Evolutionary conservation across 2,113 vertebrate species (phyloP).

Genomic region (Synchiropus splendidus): DNA sequence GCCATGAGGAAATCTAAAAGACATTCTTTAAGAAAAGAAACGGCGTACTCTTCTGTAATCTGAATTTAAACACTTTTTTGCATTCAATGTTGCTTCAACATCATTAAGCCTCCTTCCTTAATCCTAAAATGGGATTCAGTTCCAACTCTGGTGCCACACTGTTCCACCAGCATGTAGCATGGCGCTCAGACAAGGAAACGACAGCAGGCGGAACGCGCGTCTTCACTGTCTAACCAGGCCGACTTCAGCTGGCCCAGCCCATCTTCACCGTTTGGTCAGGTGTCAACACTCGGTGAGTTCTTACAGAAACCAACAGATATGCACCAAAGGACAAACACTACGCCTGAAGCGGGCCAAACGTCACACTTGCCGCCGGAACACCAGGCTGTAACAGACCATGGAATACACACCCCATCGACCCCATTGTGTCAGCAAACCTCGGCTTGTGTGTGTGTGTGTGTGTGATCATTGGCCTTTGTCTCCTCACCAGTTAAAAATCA

Average conservation of each 20-base stretch:
- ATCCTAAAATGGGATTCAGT: slow-evolving; percentile 44
- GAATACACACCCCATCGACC: slow-evolving; percentile 64
- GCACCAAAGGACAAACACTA: slow-evolving; percentile 68
- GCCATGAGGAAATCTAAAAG: slow-evolving; percentile 74
- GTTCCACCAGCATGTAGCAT: no score
- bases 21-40: slow-evolving; percentile 74
- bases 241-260: no score
- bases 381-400: slow-evolving; percentile 71
- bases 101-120: slow-evolving; percentile 7
- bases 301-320: slow-evolving; percentile 65
- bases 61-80: no score
- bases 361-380: slow-evolving; percentile 61
- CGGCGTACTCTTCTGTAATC: no score
- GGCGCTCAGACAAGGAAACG: slow-evolving; percentile 74
- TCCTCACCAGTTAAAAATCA: slow-evolving; percentile 65
- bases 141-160: no score
- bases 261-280: slow-evolving; percentile 73
- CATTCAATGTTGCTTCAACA: no score
- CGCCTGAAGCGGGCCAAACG: slow-evolving; percentile 65
- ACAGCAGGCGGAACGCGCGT: slow-evolving; percentile 55
- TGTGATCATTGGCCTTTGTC: slow-evolving; percentile 61
- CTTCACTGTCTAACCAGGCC: slow-evolving; percentile 63
- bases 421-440: slow-evolving; percentile 64
- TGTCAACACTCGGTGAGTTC: slow-evolving; percentile 65
- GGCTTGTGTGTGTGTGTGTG: no score